Conservation (phyloP, 2,888 invertebrate genomes). For the Drosophila percnosoma region DNA sequence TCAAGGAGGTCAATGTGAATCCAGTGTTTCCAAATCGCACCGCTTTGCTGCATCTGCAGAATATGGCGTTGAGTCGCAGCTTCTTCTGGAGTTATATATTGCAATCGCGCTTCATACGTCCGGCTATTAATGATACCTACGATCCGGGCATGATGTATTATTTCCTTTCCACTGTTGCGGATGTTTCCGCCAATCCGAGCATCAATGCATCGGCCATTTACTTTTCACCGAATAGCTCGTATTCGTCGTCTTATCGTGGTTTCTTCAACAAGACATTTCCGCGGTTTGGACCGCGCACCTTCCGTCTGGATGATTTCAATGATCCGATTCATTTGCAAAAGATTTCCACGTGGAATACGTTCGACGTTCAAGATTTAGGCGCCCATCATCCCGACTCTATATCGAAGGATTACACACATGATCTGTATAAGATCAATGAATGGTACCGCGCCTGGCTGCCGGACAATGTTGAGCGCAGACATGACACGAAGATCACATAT, state of each 20-base stretch:
- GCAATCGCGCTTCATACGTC: conserved; percentile 94
- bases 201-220: conserved; percentile 97
- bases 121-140: conserved; percentile 95
- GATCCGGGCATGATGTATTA: conserved; percentile 99
- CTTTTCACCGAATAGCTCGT: conserved; percentile 97
- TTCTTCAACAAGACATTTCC: conserved; percentile 98
- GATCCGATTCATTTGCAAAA: conserved; percentile 98
- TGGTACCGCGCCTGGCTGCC: conserved; percentile 97
- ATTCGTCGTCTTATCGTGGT: conserved; percentile 96
- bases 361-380: conserved; percentile 93
- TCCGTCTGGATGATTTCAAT: conserved; percentile 95
- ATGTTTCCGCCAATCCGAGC: conserved; percentile 95
- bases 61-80: conserved; percentile 97
- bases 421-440: conserved; percentile 95
- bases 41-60: conserved; percentile 95
- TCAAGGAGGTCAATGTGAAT: conserved; percentile 97
- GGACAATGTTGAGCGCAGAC: conserved; percentile 91
- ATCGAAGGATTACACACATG: conserved; percentile 95
- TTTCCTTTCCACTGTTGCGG: conserved; percentile 96
- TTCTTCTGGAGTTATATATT: conserved; percentile 98
- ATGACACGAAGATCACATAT: conserved; percentile 96
- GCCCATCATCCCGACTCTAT: conserved; percentile 92
- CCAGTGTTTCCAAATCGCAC: conserved; percentile 98
- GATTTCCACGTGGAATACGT: conserved; percentile 97
- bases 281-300: conserved; percentile 96